These are phyloP conservation scores for Bubo scandiacus DNA, from an alignment of 2,113 vertebrate genomes.

Conservation along the genomic window DNA sequence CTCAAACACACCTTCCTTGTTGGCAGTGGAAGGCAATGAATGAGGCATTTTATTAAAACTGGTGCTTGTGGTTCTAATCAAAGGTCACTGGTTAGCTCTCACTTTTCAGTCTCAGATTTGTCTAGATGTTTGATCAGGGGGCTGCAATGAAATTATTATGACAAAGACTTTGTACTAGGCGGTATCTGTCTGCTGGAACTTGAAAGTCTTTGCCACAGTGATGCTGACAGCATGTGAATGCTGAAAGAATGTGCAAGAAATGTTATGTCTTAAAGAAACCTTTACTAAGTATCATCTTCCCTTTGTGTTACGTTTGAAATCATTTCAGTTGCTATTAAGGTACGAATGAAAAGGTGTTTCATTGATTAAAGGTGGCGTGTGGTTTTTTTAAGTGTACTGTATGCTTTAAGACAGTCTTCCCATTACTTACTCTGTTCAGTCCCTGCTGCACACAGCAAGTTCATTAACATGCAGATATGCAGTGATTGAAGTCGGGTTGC, in stretches of 20 bases:
- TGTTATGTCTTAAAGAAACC: slow-evolving; percentile 77
- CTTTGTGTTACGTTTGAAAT: slow-evolving; percentile 78
- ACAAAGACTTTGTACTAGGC: slow-evolving; percentile 82
- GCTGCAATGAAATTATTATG: slow-evolving; percentile 78
- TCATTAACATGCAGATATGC: slow-evolving; percentile 85
- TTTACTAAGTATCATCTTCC: slow-evolving; percentile 77
- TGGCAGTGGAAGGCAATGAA: slow-evolving; percentile 73
- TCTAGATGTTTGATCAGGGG: slow-evolving; percentile 80
- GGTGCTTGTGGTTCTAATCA: slow-evolving; percentile 76
- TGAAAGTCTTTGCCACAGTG: slow-evolving; percentile 78
- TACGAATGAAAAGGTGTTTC: slow-evolving; percentile 76
- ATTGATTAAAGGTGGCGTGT: slow-evolving; percentile 75
- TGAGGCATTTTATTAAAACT: slow-evolving; percentile 79
- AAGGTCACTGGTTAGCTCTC: slow-evolving; percentile 77
- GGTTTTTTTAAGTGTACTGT: slow-evolving; percentile 51
- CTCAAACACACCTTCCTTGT: slow-evolving; percentile 76
- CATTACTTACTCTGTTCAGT: slow-evolving; percentile 63
- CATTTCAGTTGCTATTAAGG: slow-evolving; percentile 76
- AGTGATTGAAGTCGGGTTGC: slow-evolving; percentile 80
- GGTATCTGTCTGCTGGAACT: slow-evolving; percentile 79
- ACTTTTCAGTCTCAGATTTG: slow-evolving; percentile 79
- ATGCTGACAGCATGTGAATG: slow-evolving; percentile 79
- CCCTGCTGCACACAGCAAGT: slow-evolving; percentile 74
- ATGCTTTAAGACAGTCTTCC: slow-evolving; percentile 68
- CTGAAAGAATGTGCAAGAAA: slow-evolving; percentile 77